phyloP scores from a whole-genome alignment of 2,113 vertebrate genomes.

The Clinocottus analis region DNA sequence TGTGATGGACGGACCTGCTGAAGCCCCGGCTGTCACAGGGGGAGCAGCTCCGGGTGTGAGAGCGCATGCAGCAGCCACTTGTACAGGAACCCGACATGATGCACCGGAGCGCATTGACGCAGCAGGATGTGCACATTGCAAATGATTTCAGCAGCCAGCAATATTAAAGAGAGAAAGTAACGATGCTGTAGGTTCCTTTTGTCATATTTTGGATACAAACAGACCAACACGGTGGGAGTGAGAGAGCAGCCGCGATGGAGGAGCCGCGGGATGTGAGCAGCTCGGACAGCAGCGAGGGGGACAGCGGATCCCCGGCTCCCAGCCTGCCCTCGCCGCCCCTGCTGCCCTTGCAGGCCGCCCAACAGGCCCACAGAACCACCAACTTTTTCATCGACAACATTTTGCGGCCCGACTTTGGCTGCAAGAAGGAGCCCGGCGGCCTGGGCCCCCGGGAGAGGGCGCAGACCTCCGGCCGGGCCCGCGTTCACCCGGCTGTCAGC shows the following conservation, averaged over 20 bases:
- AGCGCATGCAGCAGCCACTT: conserved; percentile 76
- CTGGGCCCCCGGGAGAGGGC: conserved; percentile 77
- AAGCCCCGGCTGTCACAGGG: conserved; percentile 84
- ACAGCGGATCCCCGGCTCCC: conserved; percentile 83
- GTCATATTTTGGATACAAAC: conserved; percentile 56
- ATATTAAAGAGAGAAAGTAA: conserved; percentile 22
- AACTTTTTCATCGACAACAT: conserved; percentile 97
- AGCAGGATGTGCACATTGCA: conserved; percentile 57
- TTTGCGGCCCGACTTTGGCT: conserved; percentile 91
- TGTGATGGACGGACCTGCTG: conserved; percentile 84
- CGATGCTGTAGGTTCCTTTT: conserved; percentile 36
- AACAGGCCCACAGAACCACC: conserved; percentile 87
- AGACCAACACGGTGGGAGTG: conserved; percentile 57
- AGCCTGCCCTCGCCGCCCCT: conserved; percentile 78
- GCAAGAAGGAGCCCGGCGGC: conserved; percentile 85
- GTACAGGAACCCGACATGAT: conserved; percentile 77
- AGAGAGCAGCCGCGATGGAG: conserved; percentile 80
- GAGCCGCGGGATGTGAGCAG: conserved; percentile 74
- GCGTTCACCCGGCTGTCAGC: conserved; percentile 75
- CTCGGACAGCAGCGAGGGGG: conserved; percentile 83
- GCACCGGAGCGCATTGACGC: conserved; percentile 71
- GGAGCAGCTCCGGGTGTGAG: conserved; percentile 66
- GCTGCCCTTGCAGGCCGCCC: conserved; percentile 80
- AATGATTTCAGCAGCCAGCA: conserved; percentile 26
- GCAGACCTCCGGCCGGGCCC: conserved; percentile 82